These are phyloP conservation scores for Sycophaga agraensis DNA, from an alignment of 1,140 invertebrate species.

Conservation along the genomic window DNA sequence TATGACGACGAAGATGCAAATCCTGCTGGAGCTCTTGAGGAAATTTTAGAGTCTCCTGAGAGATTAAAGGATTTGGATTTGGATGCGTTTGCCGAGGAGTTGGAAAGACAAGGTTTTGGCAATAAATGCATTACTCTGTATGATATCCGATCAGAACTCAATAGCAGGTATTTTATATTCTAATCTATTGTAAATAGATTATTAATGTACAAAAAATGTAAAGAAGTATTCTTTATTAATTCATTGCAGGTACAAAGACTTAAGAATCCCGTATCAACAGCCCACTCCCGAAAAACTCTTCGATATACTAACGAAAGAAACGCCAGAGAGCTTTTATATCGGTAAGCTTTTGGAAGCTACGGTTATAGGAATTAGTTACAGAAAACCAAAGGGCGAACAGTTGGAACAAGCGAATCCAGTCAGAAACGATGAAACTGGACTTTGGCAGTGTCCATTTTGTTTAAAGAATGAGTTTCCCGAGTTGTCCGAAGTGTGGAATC, in stretches of 20 bases:
- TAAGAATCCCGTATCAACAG: conserved; percentile 77
- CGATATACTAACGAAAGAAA: conserved; percentile 95
- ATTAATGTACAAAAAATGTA: background rate
- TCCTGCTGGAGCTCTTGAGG: conserved; percentile 93
- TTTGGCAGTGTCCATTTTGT: conserved; percentile 98
- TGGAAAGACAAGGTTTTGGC: conserved; percentile 93
- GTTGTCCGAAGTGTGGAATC: conserved; percentile 96
- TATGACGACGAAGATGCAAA: conserved; percentile 96
- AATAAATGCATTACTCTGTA: conserved; percentile 97
- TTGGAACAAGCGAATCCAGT: conserved; percentile 94
- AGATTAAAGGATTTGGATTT: conserved; percentile 95
- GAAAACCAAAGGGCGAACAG: conserved; percentile 89
- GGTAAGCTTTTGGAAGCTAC: conserved; percentile 83
- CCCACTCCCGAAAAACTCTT: conserved; percentile 87
- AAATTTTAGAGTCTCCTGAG: conserved; percentile 95
- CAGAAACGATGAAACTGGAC: conserved; percentile 87
- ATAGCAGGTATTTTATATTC: conserved; percentile 49
- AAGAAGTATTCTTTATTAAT: background rate
- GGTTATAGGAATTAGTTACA: conserved; percentile 76
- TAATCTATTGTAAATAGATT: background rate
- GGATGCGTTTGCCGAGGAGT: conserved; percentile 97
- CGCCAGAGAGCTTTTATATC: conserved; percentile 91
- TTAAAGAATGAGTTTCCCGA: conserved; percentile 93
- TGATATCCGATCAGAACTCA: conserved; percentile 95
- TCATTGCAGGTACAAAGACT: conserved; percentile 87